Base-by-base conservation (phyloP, 2,797 vertebrate genomes). In the Chromis chromis region DNA sequence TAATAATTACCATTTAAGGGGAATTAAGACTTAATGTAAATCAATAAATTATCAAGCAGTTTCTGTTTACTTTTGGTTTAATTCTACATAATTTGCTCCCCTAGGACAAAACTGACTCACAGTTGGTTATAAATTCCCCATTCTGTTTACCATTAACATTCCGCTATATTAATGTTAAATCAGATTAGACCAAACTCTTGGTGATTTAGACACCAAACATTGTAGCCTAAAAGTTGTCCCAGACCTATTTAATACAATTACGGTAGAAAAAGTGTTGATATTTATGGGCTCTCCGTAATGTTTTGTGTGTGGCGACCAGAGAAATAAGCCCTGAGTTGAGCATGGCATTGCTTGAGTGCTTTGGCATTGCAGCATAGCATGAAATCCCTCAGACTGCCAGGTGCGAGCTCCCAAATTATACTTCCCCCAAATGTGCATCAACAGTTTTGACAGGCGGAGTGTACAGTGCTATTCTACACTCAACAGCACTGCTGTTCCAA, bases 371-470 rank as follows among this genome's bases (percentile, higher is more conserved):
- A 73, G 82, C 80, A 49, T 82, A 79, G 86, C 82, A 83, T 87
- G 76, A 93, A 92, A 88, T 85, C 78, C 78, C 68, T 83, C 72
- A 46, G 81, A 70, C 79, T 82, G 86, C 85, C 90, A 93, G 91
- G 88, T 90, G 86, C 76, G 9, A 88, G 82, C 85, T 92, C 88
- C 92, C 89, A 90, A 91, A 92, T 92, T 84, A 83, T 85, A 75
- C 86, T 69, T 86, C 74, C 71, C 84, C 79, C 78, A 68, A 89
- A 88, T 82, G 88, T 78, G 79, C 84, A 82, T 88, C 80, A 83
- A 80, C 84, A 84, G 82, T 79, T 86, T 70, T 90, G 92, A 92
- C 89, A 92, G 88, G 74, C 58, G 1, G 82, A 61, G 75, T 65
- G 78, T 68, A 86, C 82, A 60, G 74, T 17, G 67, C 64, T 75